Conservation (phyloP, 2,113 vertebrate species). For the Piaya cayana region DNA sequence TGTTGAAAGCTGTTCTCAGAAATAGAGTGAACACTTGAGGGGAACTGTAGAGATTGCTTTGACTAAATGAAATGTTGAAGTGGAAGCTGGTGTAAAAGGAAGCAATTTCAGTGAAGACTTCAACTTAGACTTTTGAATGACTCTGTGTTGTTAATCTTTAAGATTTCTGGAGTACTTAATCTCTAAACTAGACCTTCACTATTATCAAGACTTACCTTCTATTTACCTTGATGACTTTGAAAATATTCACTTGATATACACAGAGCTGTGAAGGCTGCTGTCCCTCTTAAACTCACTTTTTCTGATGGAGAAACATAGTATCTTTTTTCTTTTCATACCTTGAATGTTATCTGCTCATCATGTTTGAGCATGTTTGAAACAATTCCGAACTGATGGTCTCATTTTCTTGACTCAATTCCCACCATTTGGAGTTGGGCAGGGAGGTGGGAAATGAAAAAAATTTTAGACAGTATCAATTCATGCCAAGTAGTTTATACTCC, state of each 20-base stretch:
- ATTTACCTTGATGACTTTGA: neutral
- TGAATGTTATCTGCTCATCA: neutral
- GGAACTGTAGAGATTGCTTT: neutral
- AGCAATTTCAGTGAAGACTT: neutral
- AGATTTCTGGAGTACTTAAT: neutral
- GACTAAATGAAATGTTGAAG: constrained; percentile 31
- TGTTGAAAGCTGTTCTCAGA: constrained; percentile 3
- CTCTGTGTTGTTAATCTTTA: neutral
- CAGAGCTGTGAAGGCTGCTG: neutral
- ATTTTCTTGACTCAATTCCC: neutral
- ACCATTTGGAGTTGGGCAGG: too few relatives aligned
- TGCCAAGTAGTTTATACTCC: neutral
- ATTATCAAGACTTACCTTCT: neutral
- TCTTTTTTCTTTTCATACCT: neutral
- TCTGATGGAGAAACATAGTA: neutral
- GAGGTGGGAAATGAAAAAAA: too few relatives aligned
- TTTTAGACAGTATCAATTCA: neutral
- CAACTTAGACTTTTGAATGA: neutral
- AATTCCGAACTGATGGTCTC: neutral
- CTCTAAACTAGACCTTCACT: neutral
- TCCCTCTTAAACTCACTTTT: neutral
- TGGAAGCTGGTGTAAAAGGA: constrained; percentile 26
- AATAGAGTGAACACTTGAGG: constrained; percentile 13
- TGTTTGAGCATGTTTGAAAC: neutral
- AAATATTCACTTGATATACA: neutral